Base-by-base conservation (phyloP, 2,888 invertebrate genomes). In the Tridacna gigas region DNA sequence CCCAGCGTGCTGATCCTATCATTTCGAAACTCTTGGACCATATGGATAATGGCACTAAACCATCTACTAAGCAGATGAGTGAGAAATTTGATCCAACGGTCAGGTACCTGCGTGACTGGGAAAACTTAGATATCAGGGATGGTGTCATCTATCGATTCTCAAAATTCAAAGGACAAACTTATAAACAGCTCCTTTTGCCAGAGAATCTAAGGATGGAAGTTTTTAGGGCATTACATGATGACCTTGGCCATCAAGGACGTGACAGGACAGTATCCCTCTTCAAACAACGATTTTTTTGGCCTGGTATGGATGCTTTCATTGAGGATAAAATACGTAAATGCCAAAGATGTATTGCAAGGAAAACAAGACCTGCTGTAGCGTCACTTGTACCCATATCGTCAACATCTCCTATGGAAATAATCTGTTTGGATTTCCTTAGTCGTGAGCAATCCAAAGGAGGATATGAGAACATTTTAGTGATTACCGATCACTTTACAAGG, bases 201-300 rank as follows among this genome's bases (percentile, higher is more conserved):
- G n/a, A n/a, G n/a, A n/a, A n/a, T n/a, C n/a, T n/a, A n/a, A n/a
- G n/a, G n/a, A n/a, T n/a, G n/a, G 81, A 81, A 26, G 25, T 81
- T 13, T 81, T 81, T 25, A 12, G 45, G 12, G 77, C 77, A 7
- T 56, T 81, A 15, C 77, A 81, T 45, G 65, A 66, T 67, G 82
- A 82, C 22, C 74, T 77, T 0, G 82, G 82, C 12, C 82, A 82
- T 25, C 77, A 77, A 47, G 82, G 77, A 60, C n/a, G 77, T 18
- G 77, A 77, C 48, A 28, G 82, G n/a, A 82, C 82, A 5, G 66
- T 37, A 5, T 73, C 65, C 13, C n/a, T 75, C 13, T 26, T 75
- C n/a, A 73, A 63, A 37, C 37, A 67, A 26, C n/a, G 73, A 15
- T 74, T 74, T 22, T 61, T 28, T 45, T 78, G 80, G 78, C 69